Conservation (phyloP, 2,797 vertebrate species). For the Decapterus maruadsi region DNA sequence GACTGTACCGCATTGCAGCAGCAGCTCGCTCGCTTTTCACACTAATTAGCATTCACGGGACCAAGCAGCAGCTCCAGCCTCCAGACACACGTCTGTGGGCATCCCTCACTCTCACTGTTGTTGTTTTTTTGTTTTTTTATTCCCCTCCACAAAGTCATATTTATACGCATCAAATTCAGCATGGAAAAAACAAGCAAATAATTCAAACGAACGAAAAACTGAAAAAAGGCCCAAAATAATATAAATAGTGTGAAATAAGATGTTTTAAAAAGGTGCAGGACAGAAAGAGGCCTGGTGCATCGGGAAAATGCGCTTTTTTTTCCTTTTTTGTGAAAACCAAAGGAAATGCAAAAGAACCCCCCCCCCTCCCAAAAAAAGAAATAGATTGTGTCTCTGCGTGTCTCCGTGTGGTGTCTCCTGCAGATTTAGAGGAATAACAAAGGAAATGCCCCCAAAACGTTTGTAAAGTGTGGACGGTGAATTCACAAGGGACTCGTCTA, state of each 20-base stretch:
- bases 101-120: constrained; percentile 54
- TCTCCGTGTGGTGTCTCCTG: too few relatives aligned
- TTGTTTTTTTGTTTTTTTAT: background rate
- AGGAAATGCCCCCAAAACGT: background rate
- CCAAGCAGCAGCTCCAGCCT: constrained; percentile 56
- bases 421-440: background rate
- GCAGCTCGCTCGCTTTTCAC: constrained; percentile 72
- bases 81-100: constrained; percentile 59
- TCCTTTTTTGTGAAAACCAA: too few relatives aligned
- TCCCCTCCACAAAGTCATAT: constrained; percentile 12
- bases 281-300: background rate
- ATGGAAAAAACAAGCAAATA: background rate
- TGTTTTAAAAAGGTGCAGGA: background rate
- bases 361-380: too few relatives aligned
- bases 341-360: too few relatives aligned
- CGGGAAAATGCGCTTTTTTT: background rate
- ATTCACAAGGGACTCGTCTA: background rate
- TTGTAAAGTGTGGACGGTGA: too few relatives aligned
- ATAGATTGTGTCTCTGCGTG: too few relatives aligned
- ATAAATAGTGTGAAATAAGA: constrained; percentile 1
- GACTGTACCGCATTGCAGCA: constrained; percentile 87
- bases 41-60: constrained; percentile 82
- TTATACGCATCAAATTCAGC: background rate
- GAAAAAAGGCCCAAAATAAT: too few relatives aligned
- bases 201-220: background rate